phyloP scores from a whole-genome alignment of 2,797 vertebrate species.

The Rhyacichthys aspro region DNA sequence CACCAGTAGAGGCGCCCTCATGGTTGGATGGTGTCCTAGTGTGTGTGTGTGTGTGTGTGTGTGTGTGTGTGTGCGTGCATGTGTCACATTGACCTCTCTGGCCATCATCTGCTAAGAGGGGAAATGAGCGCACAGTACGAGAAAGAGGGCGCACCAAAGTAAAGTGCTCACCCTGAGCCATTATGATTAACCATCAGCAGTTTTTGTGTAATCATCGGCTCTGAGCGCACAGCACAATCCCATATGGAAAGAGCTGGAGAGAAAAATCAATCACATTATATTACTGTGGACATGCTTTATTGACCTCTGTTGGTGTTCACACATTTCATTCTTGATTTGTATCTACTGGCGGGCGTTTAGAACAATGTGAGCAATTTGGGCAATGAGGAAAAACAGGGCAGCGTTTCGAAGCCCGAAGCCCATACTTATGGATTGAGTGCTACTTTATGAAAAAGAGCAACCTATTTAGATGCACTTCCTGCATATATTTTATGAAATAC shows the following conservation, averaged over 20 bases:
- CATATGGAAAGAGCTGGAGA: constrained; percentile 70
- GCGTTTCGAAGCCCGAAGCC: constrained; percentile 64
- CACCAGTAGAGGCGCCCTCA: constrained; percentile 61
- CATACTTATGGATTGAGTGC: constrained; percentile 73
- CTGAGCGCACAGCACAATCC: constrained; percentile 63
- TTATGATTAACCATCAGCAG: constrained; percentile 82
- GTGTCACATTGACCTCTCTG: constrained; percentile 71
- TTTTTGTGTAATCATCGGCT: constrained; percentile 79
- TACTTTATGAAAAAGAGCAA: constrained; percentile 70
- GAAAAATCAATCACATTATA: constrained; percentile 82
- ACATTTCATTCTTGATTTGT: constrained; percentile 80
- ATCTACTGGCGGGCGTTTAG: constrained; percentile 76
- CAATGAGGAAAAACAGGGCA: constrained; percentile 74
- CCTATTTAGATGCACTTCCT: constrained; percentile 71
- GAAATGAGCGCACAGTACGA: constrained; percentile 64
- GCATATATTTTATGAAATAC: constrained; percentile 68
- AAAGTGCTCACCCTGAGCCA: constrained; percentile 78
- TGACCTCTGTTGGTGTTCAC: constrained; percentile 80
- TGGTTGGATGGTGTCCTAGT: constrained; percentile 54
- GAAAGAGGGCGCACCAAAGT: constrained; percentile 71
- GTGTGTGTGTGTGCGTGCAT: constrained; percentile 65
- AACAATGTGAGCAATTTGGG: constrained; percentile 77
- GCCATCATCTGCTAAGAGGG: constrained; percentile 70
- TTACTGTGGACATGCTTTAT: constrained; percentile 78
- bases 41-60: constrained; percentile 65